Evolutionary conservation across 2,113 vertebrate species (phyloP), one percentile per base, ranked within the genome.

Genomic region (Trogon melanurus): DNA sequence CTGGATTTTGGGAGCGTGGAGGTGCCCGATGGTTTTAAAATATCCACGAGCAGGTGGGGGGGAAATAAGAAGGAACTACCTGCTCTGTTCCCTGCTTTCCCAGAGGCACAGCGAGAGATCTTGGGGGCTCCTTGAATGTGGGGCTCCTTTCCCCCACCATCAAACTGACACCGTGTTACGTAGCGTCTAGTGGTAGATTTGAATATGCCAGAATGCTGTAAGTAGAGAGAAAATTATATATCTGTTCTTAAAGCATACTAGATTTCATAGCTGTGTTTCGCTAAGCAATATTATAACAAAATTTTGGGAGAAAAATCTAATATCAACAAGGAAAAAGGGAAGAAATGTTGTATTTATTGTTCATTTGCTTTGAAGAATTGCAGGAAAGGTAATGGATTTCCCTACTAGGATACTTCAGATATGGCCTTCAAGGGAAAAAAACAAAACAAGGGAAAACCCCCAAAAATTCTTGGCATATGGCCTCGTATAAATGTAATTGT

Each of bases 31-130:
- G 67, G 13, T 18, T 60, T 53, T 74, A 23, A 86, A 76, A 56
- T 1, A 53, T 14, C 64, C 2, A 0, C 10, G 29, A 10, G 0
- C 17, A 14, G 23, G 47, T 23, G 58, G 41, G 17, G 44, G 21
- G 41, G 69, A 71, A 81, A 71, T 9, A 11, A 69, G 61, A 23
- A 69, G 47, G 38, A 69, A 47, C 29, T 23, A 5, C 5, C 10
- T 38, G 18, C 48, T 70, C 30, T 70, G 61, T 38, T 78, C 15
- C 7, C 51, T 0, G 1, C n/a, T 25, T 3, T 51, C 14, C 22
- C 22, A 26, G 56, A n/a, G 32, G 32, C 30, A 48, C 21, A 5
- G 60, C 16, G 64, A 34, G 62, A 48, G 29, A n/a, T 56, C 14
- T 7, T 57, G 58, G 79, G 53, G 38, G 12, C 41, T 76, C 41